phyloP scores from a whole-genome alignment of 2,113 vertebrate species.

The Accipiter cooperii region DNA sequence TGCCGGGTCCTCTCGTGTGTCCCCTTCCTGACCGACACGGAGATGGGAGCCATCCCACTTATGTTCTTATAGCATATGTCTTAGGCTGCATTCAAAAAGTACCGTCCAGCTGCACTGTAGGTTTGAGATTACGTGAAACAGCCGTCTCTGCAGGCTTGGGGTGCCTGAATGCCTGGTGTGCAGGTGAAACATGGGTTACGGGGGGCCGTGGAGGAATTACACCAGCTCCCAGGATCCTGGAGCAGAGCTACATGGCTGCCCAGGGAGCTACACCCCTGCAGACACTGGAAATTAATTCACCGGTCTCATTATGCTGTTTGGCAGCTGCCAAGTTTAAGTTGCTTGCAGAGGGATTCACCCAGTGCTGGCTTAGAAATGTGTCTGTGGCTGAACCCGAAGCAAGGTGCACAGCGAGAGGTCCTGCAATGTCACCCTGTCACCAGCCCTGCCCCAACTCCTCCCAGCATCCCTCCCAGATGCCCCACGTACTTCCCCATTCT shows the following conservation, averaged over 20 bases:
- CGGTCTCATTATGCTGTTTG: fast-evolving
- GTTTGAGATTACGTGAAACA: not conserved
- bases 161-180: not conserved
- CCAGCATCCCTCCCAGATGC: no score
- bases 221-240: not conserved
- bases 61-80: fast-evolving
- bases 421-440: not conserved
- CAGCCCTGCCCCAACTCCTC: not conserved
- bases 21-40: fast-evolving
- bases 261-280: not conserved
- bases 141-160: not conserved
- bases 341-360: not conserved
- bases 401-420: not conserved
- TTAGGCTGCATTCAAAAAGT: not conserved
- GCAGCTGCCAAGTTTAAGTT: not conserved
- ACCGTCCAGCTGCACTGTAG: not conserved
- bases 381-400: not conserved
- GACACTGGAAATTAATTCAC: not conserved
- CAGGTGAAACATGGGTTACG: not conserved
- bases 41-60: not conserved
- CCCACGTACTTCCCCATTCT: no score
- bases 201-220: not conserved
- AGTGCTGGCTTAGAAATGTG: not conserved
- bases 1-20: no score
- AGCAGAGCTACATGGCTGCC: not conserved